phyloP scores from a whole-genome alignment of 2,888 invertebrate species.

The Podotricha telesiphe region DNA sequence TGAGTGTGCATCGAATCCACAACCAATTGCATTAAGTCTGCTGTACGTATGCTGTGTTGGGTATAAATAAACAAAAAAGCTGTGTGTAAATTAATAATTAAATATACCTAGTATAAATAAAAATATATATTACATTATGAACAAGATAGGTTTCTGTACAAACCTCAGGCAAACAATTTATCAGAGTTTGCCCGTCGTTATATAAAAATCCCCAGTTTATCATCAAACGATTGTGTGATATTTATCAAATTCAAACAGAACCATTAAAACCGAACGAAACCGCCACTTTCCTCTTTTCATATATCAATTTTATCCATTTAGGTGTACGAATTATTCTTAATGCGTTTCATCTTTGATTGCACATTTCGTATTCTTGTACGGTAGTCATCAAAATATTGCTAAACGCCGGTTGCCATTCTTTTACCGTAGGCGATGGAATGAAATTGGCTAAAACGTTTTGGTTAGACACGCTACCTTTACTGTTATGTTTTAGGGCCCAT shows the following conservation, averaged over 20 bases:
- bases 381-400: slow-evolving; percentile 63
- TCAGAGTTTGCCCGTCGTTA: slow-evolving; percentile 26
- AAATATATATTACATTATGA: too few species aligned
- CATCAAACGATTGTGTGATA: slow-evolving; percentile 35
- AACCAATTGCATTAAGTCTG: too few species aligned
- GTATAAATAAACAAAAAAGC: too few species aligned
- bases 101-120: too few species aligned
- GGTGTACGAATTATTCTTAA: slow-evolving; percentile 56
- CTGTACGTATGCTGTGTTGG: too few species aligned
- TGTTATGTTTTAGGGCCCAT: slow-evolving; percentile 33
- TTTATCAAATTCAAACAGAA: slow-evolving; percentile 39
- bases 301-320: slow-evolving; percentile 55
- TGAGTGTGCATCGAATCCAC: too few species aligned
- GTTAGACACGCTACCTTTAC: slow-evolving; percentile 48
- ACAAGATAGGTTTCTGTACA: too few species aligned
- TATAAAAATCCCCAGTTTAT: slow-evolving; percentile 27
- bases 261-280: slow-evolving; percentile 42
- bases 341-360: slow-evolving; percentile 53
- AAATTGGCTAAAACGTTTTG: slow-evolving; percentile 55
- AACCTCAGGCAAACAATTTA: slow-evolving; percentile 12
- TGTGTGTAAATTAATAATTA: too few species aligned
- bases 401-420: slow-evolving; percentile 66
- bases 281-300: slow-evolving; percentile 46
- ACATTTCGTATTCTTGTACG: slow-evolving; percentile 53
- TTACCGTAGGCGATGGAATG: slow-evolving; percentile 63